Evolutionary conservation across 2,797 vertebrate species (phyloP).

Genomic region (Schizopygopsis pylzovi): DNA sequence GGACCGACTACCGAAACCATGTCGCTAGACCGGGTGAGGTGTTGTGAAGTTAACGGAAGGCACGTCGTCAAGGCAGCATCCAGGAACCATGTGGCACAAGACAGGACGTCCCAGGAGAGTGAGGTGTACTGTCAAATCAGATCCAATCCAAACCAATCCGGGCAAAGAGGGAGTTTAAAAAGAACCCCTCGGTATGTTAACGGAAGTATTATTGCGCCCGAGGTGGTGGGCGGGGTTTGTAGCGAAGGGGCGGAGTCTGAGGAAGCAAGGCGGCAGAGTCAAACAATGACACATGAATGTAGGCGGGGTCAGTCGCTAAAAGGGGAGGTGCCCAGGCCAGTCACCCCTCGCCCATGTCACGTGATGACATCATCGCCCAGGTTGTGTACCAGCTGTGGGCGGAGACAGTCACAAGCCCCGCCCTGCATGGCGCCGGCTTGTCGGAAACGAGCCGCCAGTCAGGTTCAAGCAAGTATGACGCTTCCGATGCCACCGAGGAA

Average conservation of each 20-base stretch:
- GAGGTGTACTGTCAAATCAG: conserved; percentile 80
- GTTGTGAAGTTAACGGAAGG: conserved; percentile 66
- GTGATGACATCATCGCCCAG: conserved; percentile 63
- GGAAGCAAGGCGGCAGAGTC: conserved; percentile 44
- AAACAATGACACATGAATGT: conserved; percentile 60
- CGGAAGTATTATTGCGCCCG: conserved; percentile 80
- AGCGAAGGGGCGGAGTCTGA: conserved; percentile 70
- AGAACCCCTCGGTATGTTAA: conserved; percentile 76
- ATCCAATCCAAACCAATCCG: conserved; percentile 68
- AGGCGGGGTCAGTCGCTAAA: conserved; percentile 75
- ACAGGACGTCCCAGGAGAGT: conserved; percentile 75
- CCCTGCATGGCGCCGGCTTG: conserved; percentile 75
- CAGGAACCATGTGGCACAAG: conserved; percentile 74
- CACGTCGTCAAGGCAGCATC: conserved; percentile 72
- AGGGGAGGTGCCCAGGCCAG: conserved; percentile 69
- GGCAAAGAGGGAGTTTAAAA: conserved; percentile 63
- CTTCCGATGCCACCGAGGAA: conserved; percentile 73
- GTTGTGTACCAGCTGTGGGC: conserved; percentile 76
- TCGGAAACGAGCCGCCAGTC: conserved; percentile 70
- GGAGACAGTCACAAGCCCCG: conserved; percentile 74
- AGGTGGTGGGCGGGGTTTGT: conserved; percentile 79
- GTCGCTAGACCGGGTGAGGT: conserved; percentile 62
- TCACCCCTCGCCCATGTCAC: conserved; percentile 73
- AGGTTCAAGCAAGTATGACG: conserved; percentile 75
- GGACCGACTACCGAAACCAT: conserved; percentile 66